Conservation (phyloP, 2,113 vertebrate species). For the Chloropsis hardwickii region DNA sequence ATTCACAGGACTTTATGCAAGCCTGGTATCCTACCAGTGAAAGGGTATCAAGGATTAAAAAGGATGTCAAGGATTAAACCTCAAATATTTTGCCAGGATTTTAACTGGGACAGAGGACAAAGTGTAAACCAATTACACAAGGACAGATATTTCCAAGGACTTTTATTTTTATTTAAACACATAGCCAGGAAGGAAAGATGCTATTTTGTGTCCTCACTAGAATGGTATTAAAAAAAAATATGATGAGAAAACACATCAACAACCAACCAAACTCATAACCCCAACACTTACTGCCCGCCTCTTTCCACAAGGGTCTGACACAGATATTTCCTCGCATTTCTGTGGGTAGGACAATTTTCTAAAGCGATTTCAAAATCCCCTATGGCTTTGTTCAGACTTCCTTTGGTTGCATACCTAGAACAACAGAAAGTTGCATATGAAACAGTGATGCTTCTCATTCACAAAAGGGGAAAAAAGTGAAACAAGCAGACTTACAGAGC, state of each 20-base stretch:
- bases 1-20: background rate
- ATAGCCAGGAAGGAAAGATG: background rate
- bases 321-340: slow-evolving; percentile 96
- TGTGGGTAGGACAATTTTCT: slow-evolving; percentile 89
- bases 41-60: background rate
- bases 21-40: background rate
- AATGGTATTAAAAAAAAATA: background rate
- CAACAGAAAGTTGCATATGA: background rate
- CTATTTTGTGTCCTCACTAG: background rate
- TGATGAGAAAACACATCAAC: too few relatives aligned
- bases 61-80: background rate
- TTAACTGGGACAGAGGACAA: background rate
- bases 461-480: background rate
- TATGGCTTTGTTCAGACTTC: slow-evolving; percentile 92
- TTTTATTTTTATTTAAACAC: background rate
- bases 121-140: background rate
- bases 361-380: slow-evolving; percentile 93
- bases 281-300: slow-evolving; percentile 88
- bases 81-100: background rate
- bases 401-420: slow-evolving; percentile 92
- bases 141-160: background rate
- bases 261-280: background rate
- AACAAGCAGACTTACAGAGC: slow-evolving; percentile 83
- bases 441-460: background rate
- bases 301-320: slow-evolving; percentile 96